Percentiles rank a stretch among this genome's conserved stretches.
phyloP scores from a whole-genome alignment of 2,797 vertebrate species.

The Channallabes apus region DNA sequence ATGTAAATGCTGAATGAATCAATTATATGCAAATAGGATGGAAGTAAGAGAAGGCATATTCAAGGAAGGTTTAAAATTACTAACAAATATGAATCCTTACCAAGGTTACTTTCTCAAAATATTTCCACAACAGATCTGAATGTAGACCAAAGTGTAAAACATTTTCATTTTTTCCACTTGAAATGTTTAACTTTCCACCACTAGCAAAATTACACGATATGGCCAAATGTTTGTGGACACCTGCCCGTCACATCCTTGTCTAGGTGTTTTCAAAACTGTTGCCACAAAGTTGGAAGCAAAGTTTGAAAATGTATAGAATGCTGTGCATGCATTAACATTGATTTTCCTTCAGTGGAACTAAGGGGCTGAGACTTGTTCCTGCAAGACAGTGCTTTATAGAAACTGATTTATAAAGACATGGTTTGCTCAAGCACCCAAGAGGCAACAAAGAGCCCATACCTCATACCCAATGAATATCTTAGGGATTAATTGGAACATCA shows the following conservation, averaged over 20 bases:
- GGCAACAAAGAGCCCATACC: neutral
- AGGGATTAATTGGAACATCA: neutral
- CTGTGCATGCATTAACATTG: neutral
- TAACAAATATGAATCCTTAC: neutral
- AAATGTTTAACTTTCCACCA: neutral
- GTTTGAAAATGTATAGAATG: neutral
- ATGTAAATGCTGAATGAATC: neutral
- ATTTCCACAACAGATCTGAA: too few species aligned
- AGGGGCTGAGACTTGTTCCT: neutral
- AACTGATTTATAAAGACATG: neutral
- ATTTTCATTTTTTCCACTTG: neutral
- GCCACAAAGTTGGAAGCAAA: neutral
- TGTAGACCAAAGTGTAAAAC: neutral
- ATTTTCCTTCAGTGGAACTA: neutral
- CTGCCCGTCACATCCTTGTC: neutral
- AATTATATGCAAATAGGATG: slow-evolving; percentile 3
- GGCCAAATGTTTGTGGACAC: neutral
- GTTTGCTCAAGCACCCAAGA: neutral
- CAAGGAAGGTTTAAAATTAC: neutral
- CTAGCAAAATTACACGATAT: neutral
- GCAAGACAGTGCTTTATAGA: neutral
- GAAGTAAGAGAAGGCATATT: neutral
- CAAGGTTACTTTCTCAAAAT: neutral
- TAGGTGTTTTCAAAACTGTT: neutral
- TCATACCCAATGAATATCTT: neutral